Conservation (phyloP, 2,888 invertebrate genomes). For the Odontocerum albicorne region DNA sequence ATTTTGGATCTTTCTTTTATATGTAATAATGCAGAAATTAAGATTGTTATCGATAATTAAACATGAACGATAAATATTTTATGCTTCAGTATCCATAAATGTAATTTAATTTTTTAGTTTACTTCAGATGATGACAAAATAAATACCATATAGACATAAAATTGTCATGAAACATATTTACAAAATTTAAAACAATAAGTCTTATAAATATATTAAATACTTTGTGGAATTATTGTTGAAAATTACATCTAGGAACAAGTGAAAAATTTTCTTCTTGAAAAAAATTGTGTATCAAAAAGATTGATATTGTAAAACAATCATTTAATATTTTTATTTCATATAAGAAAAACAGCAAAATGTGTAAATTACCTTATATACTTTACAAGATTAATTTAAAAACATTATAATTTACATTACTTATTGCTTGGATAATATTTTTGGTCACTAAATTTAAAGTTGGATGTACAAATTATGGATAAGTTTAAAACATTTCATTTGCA, state of each 20-base stretch:
- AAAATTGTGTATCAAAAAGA: constrained; percentile 16
- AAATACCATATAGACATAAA: too few species aligned
- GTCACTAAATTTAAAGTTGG: constrained; percentile 23
- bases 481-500: too few species aligned
- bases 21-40: too few species aligned
- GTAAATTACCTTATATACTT: constrained; percentile 11
- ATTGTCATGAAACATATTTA: too few species aligned
- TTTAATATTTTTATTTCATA: not conserved
- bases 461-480: constrained; percentile 3
- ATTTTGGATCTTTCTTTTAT: too few species aligned
- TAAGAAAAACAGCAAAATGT: constrained; percentile 6
- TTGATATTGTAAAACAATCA: not conserved
- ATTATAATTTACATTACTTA: constrained; percentile 26
- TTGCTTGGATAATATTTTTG: constrained; percentile 30
- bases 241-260: constrained; percentile 7
- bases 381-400: constrained; percentile 9
- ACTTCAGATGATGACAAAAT: too few species aligned
- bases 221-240: constrained; percentile 1
- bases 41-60: too few species aligned
- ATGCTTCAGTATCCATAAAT: too few species aligned
- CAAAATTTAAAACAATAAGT: too few species aligned
- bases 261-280: constrained; percentile 11
- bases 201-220: too few species aligned
- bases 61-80: too few species aligned
- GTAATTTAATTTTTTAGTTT: too few species aligned